Evolutionary conservation across 2,888 invertebrate species (phyloP).

Genomic region (Phlogophora meticulosa): DNA sequence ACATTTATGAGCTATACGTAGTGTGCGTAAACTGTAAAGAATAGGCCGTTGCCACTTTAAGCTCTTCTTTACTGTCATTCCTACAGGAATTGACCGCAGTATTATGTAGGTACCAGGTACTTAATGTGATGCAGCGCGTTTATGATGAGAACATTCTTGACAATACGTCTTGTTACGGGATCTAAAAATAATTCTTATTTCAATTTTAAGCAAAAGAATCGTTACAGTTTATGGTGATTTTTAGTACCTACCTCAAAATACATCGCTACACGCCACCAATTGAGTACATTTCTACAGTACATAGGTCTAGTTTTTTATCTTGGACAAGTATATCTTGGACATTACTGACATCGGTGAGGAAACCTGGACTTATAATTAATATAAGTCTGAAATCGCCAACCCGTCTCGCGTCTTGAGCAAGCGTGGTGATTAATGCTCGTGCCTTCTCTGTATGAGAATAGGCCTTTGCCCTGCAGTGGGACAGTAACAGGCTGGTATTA

Average conservation of each 20-base stretch:
- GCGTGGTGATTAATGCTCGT: no score
- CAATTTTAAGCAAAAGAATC: background rate
- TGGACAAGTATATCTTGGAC: no score
- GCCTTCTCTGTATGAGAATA: no score
- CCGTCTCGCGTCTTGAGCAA: no score
- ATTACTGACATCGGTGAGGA: no score
- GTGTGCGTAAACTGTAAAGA: background rate
- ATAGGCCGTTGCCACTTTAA: background rate
- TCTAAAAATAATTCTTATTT: background rate
- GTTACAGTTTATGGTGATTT: background rate
- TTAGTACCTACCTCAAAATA: background rate
- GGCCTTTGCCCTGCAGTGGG: no score
- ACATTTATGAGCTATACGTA: background rate
- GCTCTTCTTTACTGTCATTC: background rate
- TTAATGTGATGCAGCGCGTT: background rate
- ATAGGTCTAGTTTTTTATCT: no score
- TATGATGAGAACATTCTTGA: slow-evolving; percentile 10
- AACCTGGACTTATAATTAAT: no score
- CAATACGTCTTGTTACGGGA: background rate
- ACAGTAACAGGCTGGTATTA: no score
- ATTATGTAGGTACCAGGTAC: no score
- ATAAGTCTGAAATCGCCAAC: no score
- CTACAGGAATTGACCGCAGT: background rate
- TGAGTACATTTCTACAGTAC: background rate
- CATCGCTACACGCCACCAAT: background rate